Percentiles rank a stretch among this genome's conserved stretches.
phyloP scores from a whole-genome alignment of 2,113 vertebrate species.

The Apaloderma vittatum region DNA sequence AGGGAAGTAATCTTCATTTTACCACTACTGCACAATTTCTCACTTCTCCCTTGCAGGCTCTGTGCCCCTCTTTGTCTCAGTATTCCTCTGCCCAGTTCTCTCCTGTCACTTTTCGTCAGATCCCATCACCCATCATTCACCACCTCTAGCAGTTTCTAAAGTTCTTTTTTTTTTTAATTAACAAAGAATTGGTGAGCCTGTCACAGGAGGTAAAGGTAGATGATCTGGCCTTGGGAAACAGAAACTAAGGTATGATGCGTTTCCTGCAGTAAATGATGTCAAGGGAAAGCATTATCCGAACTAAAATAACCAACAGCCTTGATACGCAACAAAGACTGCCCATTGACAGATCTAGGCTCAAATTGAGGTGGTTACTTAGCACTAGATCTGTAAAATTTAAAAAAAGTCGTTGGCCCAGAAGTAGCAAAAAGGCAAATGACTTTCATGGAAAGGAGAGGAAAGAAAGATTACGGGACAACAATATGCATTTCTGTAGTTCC shows the following conservation, averaged over 20 bases:
- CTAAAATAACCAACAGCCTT: neutral
- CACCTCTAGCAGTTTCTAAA: neutral
- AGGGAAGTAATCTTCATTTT: neutral
- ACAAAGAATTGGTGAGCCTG: neutral
- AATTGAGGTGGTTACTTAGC: neutral
- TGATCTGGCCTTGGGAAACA: neutral
- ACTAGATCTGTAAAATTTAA: neutral
- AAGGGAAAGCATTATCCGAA: neutral
- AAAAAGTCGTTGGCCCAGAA: neutral
- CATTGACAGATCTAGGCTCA: neutral
- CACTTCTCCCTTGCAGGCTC: neutral
- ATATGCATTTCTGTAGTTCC: neutral
- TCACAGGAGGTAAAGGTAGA: neutral
- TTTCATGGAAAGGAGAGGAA: neutral
- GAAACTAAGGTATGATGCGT: fast-evolving
- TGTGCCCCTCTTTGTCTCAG: fast-evolving
- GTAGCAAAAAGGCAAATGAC: neutral
- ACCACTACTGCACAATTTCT: neutral
- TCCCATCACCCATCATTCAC: neutral
- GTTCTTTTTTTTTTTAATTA: neutral
- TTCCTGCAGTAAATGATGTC: neutral
- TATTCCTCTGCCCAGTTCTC: neutral
- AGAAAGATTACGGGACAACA: neutral
- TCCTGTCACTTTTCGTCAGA: neutral
- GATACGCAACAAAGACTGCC: neutral